Conservation (phyloP, 2,113 vertebrate species). For the Sinocyclocheilus grahami region DNA sequence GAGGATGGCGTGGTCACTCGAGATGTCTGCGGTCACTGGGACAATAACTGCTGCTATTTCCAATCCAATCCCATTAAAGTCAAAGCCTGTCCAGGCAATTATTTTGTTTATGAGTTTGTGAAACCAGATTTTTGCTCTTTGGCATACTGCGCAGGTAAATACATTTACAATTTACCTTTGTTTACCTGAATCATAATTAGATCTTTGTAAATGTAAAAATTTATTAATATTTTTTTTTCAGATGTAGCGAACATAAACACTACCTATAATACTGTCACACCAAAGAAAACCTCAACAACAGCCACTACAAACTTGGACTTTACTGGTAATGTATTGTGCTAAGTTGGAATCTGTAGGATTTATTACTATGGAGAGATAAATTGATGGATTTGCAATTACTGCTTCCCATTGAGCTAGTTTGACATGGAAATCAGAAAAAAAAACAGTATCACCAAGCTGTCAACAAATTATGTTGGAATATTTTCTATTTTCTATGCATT, state of each 20-base stretch:
- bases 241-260: background rate
- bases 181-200: background rate
- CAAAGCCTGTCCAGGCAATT: slow-evolving; percentile 46
- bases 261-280: background rate
- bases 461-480: too few relatives aligned
- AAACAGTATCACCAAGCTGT: too few relatives aligned
- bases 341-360: background rate
- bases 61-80: slow-evolving; percentile 25
- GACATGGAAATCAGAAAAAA: background rate
- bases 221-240: background rate
- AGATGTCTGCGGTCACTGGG: slow-evolving; percentile 35
- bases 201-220: background rate
- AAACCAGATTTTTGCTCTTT: background rate
- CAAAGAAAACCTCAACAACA: background rate
- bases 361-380: background rate
- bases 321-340: background rate
- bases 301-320: background rate
- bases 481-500: too few relatives aligned
- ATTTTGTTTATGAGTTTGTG: slow-evolving; percentile 50
- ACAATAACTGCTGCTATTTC: slow-evolving; percentile 17
- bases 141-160: slow-evolving; percentile 51
- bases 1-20: slow-evolving; percentile 42
- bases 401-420: background rate
- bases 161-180: background rate
- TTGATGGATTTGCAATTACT: too few relatives aligned